phyloP scores from a whole-genome alignment of 2,797 vertebrate genomes.

The Chrosomus eos region DNA sequence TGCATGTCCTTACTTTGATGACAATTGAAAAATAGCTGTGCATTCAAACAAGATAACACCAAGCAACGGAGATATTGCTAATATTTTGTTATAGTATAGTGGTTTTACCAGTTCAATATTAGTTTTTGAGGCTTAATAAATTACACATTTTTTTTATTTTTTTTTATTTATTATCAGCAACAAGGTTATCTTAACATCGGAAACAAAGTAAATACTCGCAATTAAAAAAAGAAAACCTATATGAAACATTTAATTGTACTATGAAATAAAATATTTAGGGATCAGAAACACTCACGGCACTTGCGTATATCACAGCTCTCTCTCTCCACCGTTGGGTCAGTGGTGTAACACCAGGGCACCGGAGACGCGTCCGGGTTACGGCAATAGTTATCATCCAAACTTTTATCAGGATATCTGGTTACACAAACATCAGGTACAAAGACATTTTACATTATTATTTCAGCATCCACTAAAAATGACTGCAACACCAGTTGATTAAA shows the following conservation, averaged over 20 bases:
- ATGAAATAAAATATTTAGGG: neutral
- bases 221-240: neutral
- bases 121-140: neutral
- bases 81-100: neutral
- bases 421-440: constrained; percentile 14
- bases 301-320: constrained; percentile 87
- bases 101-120: neutral
- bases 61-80: neutral
- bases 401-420: constrained; percentile 91
- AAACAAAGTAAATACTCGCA: neutral
- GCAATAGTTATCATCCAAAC: constrained; percentile 95
- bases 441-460: neutral
- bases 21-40: neutral
- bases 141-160: neutral
- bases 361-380: constrained; percentile 94
- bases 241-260: neutral
- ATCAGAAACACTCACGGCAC: constrained; percentile 81
- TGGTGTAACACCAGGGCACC: constrained; percentile 96
- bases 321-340: constrained; percentile 78
- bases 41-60: neutral
- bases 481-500: neutral
- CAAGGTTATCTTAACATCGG: neutral
- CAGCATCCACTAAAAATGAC: neutral
- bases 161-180: neutral
- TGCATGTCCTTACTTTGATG: neutral